phyloP scores from a whole-genome alignment of 2,888 invertebrate species.

The Bruchidius siliquastri region DNA sequence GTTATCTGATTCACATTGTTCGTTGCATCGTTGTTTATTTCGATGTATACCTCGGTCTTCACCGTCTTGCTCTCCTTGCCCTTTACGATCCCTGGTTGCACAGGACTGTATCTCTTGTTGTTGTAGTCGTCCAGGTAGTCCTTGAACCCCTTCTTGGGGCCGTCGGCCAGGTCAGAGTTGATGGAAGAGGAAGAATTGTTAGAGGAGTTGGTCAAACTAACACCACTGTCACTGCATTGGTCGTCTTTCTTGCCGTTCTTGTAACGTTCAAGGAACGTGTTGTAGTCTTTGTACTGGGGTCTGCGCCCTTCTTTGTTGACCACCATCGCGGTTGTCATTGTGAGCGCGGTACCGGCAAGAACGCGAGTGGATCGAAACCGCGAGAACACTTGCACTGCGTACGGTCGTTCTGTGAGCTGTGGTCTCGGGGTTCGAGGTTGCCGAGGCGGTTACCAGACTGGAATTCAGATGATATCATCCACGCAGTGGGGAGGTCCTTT shows the following conservation, averaged over 20 bases:
- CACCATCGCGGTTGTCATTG: constrained; percentile 21
- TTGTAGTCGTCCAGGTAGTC: constrained; percentile 30
- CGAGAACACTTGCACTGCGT: not conserved
- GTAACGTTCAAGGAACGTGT: constrained; percentile 37
- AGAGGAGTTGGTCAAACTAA: constrained; percentile 24
- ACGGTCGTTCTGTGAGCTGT: not conserved
- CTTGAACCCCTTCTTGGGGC: constrained; percentile 22
- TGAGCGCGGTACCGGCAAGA: not conserved
- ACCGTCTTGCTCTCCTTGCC: constrained; percentile 21
- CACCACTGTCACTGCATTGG: constrained; percentile 9
- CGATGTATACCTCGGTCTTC: constrained; percentile 38
- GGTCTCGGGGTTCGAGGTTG: not conserved
- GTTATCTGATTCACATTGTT: constrained; percentile 8
- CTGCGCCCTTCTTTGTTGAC: constrained; percentile 21
- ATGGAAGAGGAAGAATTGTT: constrained; percentile 27
- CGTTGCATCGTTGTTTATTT: constrained; percentile 28
- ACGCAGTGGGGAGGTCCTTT: not conserved
- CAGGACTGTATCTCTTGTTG: constrained; percentile 29
- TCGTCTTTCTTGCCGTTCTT: constrained; percentile 31
- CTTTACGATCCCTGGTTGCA: constrained; percentile 22
- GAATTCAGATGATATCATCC: not conserved
- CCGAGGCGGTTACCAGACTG: not conserved
- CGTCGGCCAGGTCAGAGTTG: constrained; percentile 25
- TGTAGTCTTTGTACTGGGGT: constrained; percentile 38
- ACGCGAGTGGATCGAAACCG: not conserved